Conservation (phyloP, 2,888 invertebrate species). For the Parelbella ahira region DNA sequence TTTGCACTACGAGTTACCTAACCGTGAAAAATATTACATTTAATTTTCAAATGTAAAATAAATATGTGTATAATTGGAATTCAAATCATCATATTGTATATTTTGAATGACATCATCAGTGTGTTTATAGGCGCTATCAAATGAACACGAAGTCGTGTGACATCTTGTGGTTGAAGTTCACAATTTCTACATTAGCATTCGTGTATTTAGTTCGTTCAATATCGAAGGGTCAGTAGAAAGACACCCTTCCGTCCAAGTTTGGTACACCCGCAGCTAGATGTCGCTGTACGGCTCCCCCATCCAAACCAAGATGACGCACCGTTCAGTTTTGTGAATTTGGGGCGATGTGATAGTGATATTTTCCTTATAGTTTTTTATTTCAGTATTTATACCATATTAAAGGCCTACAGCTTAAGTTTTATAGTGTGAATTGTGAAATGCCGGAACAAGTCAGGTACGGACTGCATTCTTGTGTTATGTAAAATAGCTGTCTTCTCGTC, state of each 20-base stretch:
- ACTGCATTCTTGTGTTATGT: conserved; percentile 7
- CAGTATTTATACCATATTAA: conserved; percentile 27
- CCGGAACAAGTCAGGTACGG: conserved; percentile 39
- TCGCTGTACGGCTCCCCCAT: conserved; percentile 40
- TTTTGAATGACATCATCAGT: no score
- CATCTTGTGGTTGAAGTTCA: no score
- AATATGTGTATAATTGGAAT: no score
- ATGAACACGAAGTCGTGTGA: no score
- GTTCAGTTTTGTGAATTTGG: conserved; percentile 40
- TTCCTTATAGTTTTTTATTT: conserved; percentile 31
- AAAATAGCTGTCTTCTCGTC: conserved; percentile 3
- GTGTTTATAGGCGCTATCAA: no score
- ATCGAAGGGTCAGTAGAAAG: no score
- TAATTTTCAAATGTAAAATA: no score
- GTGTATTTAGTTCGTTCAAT: no score
- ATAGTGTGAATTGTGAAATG: conserved; percentile 32
- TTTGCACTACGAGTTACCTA: no score
- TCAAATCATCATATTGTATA: no score
- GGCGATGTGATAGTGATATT: conserved; percentile 41
- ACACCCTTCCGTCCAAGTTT: conserved; percentile 10
- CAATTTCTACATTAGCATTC: no score
- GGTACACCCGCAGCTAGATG: conserved; percentile 48
- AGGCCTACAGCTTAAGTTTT: conserved; percentile 12
- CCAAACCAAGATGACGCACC: conserved; percentile 43
- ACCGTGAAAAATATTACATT: no score